Conservation (phyloP, 2,797 vertebrate genomes). For the Eulemur albifrons region DNA sequence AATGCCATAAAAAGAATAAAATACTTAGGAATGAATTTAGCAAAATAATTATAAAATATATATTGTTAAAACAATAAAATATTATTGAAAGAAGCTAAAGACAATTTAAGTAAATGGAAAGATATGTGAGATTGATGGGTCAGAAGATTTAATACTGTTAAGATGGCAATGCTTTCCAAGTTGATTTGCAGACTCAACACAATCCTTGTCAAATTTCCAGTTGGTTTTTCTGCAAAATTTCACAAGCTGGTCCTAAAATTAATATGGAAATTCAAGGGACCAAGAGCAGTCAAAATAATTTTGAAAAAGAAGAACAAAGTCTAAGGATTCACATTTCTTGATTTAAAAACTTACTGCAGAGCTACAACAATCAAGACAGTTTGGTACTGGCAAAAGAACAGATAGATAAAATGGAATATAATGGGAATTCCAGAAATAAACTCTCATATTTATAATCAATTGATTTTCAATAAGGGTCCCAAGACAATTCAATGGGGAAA, state of each 20-base stretch:
- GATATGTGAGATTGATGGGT: background rate
- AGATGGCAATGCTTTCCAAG: background rate
- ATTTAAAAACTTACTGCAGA: background rate
- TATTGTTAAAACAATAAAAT: background rate
- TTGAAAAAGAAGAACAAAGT: background rate
- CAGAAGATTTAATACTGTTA: background rate
- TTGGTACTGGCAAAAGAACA: background rate
- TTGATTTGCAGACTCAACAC: background rate
- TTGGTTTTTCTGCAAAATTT: background rate
- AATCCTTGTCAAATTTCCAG: background rate
- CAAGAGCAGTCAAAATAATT: background rate
- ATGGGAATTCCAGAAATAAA: background rate
- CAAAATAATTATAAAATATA: background rate
- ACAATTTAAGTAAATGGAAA: background rate
- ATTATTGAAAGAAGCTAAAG: background rate
- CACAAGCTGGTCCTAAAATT: background rate
- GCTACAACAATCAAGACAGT: background rate
- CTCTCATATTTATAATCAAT: background rate
- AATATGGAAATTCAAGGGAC: background rate
- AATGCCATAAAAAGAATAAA: background rate
- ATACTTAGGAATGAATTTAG: background rate
- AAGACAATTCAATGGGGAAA: background rate
- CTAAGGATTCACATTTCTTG: background rate
- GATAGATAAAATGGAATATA: background rate
- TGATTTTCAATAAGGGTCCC: background rate